Base-by-base conservation (phyloP, 1,140 invertebrate genomes). In the Battus philenor region DNA sequence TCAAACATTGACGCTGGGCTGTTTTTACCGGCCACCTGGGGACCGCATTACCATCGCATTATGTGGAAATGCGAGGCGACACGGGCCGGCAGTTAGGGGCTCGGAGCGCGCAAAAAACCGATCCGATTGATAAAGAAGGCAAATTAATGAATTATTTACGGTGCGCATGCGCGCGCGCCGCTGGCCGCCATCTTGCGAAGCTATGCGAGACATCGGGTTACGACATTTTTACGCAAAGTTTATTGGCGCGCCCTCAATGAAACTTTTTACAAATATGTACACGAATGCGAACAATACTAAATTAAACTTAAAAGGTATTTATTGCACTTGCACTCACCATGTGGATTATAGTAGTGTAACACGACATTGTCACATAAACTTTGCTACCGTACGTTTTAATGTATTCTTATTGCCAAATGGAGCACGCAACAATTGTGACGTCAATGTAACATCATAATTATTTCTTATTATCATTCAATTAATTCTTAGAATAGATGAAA, bases 71-170 rank as follows among this genome's bases (percentile, higher is more conserved):
- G 24, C 13, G 38, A 27, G 2, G 38, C 38, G 38, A 27, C 38
- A 41, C 38, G 38, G 38, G 38, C 38, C 38, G 38, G 38, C 38
- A 41, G 38, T 41, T 41, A 39, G 38, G 24, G 24, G 13, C 38
- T 41, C 38, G 13, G 12, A 16, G 11, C 17, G 33, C 12, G 2
- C 7, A 27, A 4, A 41, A 26, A 41, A 16, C 4, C n/a, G 24
- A 41, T 41, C 7, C 38, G 38, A 41, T 41, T 41, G 38, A 41
- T 41, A 41, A 41, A 41, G 38, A 41, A 41, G 24, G 38, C 24
- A 41, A 41, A 41, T 41, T 41, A 41, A 41, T 41, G 38, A 41
- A 41, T 41, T 41, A 41, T 41, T 41, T 41, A 41, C 22, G 38
- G 36, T 26, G 36, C 22, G 36, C 22, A 29, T 27, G 38, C 38